Percentiles rank a stretch among this genome's conserved stretches.
Conservation (phyloP, 2,113 vertebrate genomes). For the Zosterops japonicus region DNA sequence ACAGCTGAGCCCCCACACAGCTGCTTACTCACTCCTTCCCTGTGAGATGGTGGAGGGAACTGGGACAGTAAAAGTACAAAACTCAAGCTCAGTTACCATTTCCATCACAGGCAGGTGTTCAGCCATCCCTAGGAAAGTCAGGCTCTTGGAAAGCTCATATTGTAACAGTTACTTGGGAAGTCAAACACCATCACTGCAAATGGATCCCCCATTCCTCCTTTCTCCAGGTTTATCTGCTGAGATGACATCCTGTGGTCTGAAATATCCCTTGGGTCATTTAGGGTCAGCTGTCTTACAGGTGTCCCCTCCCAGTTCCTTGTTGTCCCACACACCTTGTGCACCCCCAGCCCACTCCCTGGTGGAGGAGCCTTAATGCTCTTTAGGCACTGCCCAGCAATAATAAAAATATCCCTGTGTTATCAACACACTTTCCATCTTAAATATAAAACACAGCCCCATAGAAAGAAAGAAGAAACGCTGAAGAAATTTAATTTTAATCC, state of each 20-base stretch:
- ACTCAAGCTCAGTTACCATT: background rate
- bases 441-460: background rate
- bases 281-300: background rate
- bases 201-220: fast-evolving
- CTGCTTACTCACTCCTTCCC: fast-evolving
- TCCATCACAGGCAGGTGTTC: background rate
- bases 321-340: background rate
- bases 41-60: background rate
- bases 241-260: fast-evolving
- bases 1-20: background rate
- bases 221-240: background rate
- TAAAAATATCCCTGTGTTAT: background rate
- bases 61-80: background rate
- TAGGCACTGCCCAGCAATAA: background rate
- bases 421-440: background rate
- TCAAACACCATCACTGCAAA: fast-evolving
- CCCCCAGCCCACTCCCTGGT: fast-evolving
- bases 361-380: background rate
- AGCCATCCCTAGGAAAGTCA: background rate
- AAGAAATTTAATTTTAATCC: background rate
- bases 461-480: background rate
- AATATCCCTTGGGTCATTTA: background rate
- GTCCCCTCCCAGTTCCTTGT: background rate
- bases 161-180: fast-evolving
- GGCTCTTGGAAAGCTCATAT: background rate